Conservation (phyloP, 30 jellyfish, hydroid and myxozoan species). For the Nemopilema nomurai region DNA sequence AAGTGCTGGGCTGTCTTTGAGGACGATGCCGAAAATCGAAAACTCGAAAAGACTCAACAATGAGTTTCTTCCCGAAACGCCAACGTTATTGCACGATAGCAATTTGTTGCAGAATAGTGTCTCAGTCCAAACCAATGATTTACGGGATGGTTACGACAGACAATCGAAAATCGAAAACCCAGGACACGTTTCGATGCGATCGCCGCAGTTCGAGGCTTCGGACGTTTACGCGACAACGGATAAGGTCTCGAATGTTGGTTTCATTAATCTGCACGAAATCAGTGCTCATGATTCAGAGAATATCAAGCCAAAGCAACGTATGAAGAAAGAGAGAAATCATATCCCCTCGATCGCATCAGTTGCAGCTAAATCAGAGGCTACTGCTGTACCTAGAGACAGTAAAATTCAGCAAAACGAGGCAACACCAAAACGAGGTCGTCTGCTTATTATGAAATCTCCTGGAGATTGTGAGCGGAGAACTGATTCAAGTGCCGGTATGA, state of each 20-base stretch:
- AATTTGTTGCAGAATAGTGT: slow-evolving; percentile 59
- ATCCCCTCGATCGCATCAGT: not conserved
- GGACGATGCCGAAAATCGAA: slow-evolving; percentile 25
- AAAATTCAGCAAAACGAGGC: not conserved
- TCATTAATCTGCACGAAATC: slow-evolving; percentile 4
- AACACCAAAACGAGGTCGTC: slow-evolving; percentile 5
- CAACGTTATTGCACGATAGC: slow-evolving; percentile 17
- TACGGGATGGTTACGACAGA: slow-evolving; percentile 33
- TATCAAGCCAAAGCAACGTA: not conserved
- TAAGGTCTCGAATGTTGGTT: slow-evolving; percentile 32
- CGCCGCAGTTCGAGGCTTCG: slow-evolving; percentile 41
- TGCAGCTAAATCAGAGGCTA: not conserved
- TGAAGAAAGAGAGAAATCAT: not conserved
- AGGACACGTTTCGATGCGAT: slow-evolving; percentile 65
- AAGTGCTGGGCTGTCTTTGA: not conserved
- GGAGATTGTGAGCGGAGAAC: not conserved
- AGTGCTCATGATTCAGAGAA: not conserved
- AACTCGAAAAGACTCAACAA: slow-evolving; percentile 56
- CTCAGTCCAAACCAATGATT: slow-evolving; percentile 72
- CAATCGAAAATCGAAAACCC: slow-evolving; percentile 38
- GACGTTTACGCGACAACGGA: slow-evolving; percentile 47
- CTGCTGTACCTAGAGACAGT: not conserved
- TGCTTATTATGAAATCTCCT: slow-evolving; percentile 12
- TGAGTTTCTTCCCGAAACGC: slow-evolving; percentile 19
- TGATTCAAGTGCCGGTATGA: not conserved